These are phyloP conservation scores for Drosophila multiciliata DNA, from an alignment of 2,888 invertebrate genomes.

Conservation along the genomic window DNA sequence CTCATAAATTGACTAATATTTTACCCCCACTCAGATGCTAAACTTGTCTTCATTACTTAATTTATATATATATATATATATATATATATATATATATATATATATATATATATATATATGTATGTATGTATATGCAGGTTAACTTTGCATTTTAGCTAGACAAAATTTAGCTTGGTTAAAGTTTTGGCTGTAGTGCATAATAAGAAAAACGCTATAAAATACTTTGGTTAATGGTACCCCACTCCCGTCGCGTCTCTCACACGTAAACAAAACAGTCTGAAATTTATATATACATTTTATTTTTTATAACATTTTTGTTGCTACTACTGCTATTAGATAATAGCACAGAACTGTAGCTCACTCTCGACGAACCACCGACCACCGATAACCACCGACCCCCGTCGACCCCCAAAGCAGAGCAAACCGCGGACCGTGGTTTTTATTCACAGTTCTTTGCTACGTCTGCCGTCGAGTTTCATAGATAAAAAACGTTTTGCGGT, in stretches of 20 bases:
- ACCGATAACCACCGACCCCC: not conserved
- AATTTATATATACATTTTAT: constrained; percentile 1
- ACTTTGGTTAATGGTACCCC: constrained; percentile 28
- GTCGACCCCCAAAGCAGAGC: constrained; percentile 21
- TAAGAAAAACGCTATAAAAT: constrained; percentile 22
- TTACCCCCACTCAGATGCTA: not conserved
- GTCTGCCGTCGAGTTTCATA: constrained; percentile 57
- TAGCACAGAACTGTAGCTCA: constrained; percentile 30
- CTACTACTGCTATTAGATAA: constrained; percentile 62
- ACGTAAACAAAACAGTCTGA: not conserved
- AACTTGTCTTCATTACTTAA: constrained; percentile 17
- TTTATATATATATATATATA: not conserved
- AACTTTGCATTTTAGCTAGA: not conserved
- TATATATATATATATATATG: not conserved
- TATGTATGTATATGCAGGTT: not conserved
- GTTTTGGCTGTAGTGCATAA: not conserved
- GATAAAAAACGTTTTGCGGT: constrained; percentile 63
- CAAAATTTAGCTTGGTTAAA: not conserved
- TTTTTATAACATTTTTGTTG: constrained; percentile 19
- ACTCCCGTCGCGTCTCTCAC: not conserved
- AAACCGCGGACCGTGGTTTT: constrained; percentile 33
- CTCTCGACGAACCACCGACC: constrained; percentile 1
- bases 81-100: too few relatives aligned
- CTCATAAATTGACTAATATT: constrained; percentile 2
- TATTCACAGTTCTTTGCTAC: constrained; percentile 16